phyloP scores from a whole-genome alignment of 2,888 invertebrate genomes.

The Parascotia fuliginaria region DNA sequence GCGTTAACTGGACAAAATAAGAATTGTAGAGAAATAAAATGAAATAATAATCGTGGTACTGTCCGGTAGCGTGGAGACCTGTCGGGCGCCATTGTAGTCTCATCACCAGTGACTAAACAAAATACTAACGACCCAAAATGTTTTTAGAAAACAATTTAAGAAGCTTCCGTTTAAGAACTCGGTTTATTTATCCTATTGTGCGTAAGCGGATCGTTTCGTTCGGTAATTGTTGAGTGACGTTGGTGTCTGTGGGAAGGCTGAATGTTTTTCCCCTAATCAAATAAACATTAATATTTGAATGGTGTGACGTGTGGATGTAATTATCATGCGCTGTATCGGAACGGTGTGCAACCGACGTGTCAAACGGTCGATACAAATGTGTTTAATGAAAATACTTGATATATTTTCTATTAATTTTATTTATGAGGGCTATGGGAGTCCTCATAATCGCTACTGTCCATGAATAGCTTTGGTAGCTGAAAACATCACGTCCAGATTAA shows the following conservation, averaged over 20 bases:
- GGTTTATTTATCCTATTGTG: conserved; percentile 78
- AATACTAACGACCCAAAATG: conserved; percentile 71
- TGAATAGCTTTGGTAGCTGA: no score
- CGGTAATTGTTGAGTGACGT: conserved; percentile 67
- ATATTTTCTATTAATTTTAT: conserved; percentile 37
- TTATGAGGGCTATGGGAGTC: no score
- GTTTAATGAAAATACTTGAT: conserved; percentile 39
- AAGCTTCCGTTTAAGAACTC: conserved; percentile 76
- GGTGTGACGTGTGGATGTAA: conserved; percentile 26
- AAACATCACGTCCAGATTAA: no score
- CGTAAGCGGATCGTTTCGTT: conserved; percentile 70
- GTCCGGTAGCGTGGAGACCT: conserved; percentile 48
- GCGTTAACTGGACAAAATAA: conserved; percentile 37
- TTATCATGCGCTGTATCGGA: conserved; percentile 42
- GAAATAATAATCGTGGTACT: conserved; percentile 43
- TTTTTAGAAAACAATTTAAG: conserved; percentile 83
- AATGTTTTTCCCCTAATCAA: conserved; percentile 45
- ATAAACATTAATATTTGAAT: conserved; percentile 49
- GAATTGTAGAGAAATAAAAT: conserved; percentile 35
- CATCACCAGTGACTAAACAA: conserved; percentile 60
- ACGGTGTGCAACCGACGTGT: conserved; percentile 45
- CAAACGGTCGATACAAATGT: conserved; percentile 35
- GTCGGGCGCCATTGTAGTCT: conserved; percentile 56
- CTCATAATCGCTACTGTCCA: no score
- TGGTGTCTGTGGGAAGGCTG: conserved; percentile 41